Conservation (phyloP, 2,797 vertebrate species). For the Nannoperca obscura region DNA sequence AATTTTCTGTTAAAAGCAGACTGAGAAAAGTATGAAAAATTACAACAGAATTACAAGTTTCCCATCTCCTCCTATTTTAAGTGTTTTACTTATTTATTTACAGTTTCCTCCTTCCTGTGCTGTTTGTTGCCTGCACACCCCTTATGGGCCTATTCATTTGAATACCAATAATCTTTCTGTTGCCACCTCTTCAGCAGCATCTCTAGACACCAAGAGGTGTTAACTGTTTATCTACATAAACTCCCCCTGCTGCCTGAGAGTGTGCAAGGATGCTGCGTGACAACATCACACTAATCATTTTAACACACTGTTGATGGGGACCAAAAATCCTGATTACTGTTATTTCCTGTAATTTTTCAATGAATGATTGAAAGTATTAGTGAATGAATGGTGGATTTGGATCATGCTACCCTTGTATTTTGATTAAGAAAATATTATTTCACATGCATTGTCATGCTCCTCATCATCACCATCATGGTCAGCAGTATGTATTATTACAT, state of each 20-base stretch:
- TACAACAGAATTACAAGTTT: conserved; percentile 31
- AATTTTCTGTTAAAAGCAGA: conserved; percentile 37
- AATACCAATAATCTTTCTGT: conserved; percentile 31
- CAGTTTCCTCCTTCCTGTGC: background rate
- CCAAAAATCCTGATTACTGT: conserved; percentile 24
- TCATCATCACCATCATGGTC: background rate
- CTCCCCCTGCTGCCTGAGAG: conserved; percentile 8
- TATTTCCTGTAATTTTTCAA: background rate
- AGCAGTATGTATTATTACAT: background rate
- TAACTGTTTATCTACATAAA: conserved; percentile 55
- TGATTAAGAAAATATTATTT: background rate
- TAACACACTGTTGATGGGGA: conserved; percentile 2
- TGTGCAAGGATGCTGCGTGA: conserved; percentile 20
- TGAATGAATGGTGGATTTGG: conserved; percentile 13
- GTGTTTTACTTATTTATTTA: background rate
- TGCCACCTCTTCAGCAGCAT: conserved; percentile 39
- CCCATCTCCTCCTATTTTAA: background rate
- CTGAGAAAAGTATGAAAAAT: conserved; percentile 39
- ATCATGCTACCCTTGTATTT: background rate
- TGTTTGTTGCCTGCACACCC: conserved; percentile 15
- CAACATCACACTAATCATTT: conserved; percentile 51
- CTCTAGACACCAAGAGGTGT: conserved; percentile 44
- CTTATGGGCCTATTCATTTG: conserved; percentile 19
- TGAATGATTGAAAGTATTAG: conserved; percentile 1
- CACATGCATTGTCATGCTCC: no score